Conservation (phyloP, 2,888 invertebrate genomes). For the Frankliniella fusca region DNA sequence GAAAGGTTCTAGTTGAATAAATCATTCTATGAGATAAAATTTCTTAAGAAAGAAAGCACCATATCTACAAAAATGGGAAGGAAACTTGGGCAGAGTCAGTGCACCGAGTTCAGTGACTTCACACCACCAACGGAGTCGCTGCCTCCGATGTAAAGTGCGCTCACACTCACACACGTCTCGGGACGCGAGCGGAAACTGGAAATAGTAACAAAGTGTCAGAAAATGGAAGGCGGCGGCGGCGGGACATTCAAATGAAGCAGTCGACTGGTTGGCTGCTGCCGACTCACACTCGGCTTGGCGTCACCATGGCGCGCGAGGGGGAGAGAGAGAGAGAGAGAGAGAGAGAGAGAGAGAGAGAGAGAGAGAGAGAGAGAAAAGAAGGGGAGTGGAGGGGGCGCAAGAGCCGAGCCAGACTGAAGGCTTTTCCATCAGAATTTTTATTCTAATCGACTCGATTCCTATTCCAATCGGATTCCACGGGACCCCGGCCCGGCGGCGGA, state of each 20-base stretch:
- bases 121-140: too few relatives aligned
- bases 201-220: constrained; percentile 18
- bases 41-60: not conserved
- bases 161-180: not conserved
- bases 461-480: constrained; percentile 16
- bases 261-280: not conserved
- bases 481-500: too few relatives aligned
- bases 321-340: too few relatives aligned
- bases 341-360: too few relatives aligned
- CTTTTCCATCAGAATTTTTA: constrained; percentile 26
- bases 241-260: constrained; percentile 22
- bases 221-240: not conserved
- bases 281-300: not conserved
- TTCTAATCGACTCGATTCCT: constrained; percentile 24
- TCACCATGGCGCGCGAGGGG: too few relatives aligned
- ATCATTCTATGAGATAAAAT: not conserved
- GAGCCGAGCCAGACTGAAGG: not conserved
- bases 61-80: not conserved
- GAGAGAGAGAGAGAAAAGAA: too few relatives aligned
- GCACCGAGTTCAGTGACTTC: not conserved
- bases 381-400: not conserved
- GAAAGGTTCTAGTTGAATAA: not conserved
- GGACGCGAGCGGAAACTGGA: not conserved
- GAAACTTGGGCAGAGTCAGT: not conserved
- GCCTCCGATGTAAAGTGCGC: not conserved